phyloP scores from a whole-genome alignment of 2,888 invertebrate genomes.

The Trichogramma dendrolimi region DNA sequence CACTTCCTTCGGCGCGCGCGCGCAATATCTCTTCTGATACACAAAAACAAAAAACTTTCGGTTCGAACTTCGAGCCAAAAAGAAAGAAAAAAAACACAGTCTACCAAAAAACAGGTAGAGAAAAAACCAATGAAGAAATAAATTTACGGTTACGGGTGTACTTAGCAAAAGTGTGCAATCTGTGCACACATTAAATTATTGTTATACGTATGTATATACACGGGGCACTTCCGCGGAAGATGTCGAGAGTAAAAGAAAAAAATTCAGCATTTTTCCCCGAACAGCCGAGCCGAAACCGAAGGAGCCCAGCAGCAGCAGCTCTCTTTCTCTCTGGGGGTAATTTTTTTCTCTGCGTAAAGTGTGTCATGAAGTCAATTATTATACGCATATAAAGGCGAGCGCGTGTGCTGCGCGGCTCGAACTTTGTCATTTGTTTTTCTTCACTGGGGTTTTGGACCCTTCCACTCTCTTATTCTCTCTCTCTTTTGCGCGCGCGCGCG shows the following conservation, averaged over 20 bases:
- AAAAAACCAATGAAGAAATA: no score
- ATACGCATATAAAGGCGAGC: conserved; percentile 26
- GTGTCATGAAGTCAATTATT: conserved; percentile 46
- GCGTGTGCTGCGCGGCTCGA: conserved; percentile 29
- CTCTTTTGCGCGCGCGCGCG: background rate
- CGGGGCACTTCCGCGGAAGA: background rate
- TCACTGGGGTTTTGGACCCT: background rate
- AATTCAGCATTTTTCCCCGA: conserved; percentile 13
- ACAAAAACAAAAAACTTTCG: no score
- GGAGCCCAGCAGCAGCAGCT: background rate
- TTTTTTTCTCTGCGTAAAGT: conserved; percentile 46
- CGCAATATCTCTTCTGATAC: no score
- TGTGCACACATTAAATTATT: no score
- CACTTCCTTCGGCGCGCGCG: background rate
- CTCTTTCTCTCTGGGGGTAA: conserved; percentile 30
- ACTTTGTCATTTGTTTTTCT: conserved; percentile 44
- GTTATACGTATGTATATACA: no score
- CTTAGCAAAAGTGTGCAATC: no score
- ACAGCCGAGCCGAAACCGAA: background rate
- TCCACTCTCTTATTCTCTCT: background rate
- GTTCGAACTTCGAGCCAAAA: no score
- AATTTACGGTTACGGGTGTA: no score
- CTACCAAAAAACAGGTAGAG: background rate
- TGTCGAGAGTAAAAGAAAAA: background rate
- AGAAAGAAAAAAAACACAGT: no score